Conservation (phyloP, 2,113 vertebrate genomes). For the Muntiacus reevesi region DNA sequence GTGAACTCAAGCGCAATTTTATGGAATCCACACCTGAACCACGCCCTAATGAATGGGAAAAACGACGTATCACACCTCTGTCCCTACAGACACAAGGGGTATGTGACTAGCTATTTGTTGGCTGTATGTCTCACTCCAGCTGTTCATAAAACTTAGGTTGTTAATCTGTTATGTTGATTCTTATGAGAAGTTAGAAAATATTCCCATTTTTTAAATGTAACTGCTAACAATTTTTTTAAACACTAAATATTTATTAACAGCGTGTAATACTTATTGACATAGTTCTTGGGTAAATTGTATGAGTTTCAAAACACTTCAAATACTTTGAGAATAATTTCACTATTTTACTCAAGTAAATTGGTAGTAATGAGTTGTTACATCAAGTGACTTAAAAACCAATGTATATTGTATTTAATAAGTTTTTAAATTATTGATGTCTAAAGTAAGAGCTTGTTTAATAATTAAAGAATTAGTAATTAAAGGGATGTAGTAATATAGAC, state of each 20-base stretch:
- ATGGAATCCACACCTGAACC: constrained; percentile 98
- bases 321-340: constrained; percentile 34
- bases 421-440: background rate
- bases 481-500: background rate
- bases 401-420: background rate
- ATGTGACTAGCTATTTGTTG: constrained; percentile 82
- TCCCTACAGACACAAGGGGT: constrained; percentile 93
- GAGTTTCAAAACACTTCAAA: constrained; percentile 22
- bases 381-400: background rate
- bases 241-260: constrained; percentile 76
- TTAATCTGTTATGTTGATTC: constrained; percentile 39
- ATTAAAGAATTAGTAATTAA: background rate
- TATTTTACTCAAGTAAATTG: background rate
- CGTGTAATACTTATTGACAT: constrained; percentile 44
- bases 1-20: constrained; percentile 99
- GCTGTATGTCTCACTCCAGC: constrained; percentile 54
- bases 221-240: constrained; percentile 66
- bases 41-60: constrained; percentile 98
- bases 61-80: constrained; percentile 94
- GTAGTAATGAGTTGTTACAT: background rate
- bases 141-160: constrained; percentile 42
- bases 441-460: constrained; percentile 22
- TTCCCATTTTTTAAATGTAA: background rate
- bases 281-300: constrained; percentile 28
- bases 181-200: constrained; percentile 22